These are phyloP conservation scores for Manis pentadactyla DNA, from an alignment of 2,797 vertebrate genomes.

Conservation along the genomic window DNA sequence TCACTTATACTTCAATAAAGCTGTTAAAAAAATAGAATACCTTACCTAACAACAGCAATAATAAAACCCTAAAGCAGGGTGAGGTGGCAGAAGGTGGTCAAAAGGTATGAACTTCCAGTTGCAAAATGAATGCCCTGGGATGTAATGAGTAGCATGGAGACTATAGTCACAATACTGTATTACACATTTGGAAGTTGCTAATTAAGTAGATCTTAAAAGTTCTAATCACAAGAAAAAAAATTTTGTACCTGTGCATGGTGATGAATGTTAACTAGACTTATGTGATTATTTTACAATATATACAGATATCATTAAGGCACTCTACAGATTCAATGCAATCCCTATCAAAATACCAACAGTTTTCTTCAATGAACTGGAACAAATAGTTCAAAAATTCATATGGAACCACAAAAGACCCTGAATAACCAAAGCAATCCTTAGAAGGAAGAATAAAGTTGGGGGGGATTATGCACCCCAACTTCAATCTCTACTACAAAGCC, in stretches of 20 bases:
- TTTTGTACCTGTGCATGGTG: background rate
- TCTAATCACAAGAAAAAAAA: background rate
- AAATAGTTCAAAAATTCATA: too few species aligned
- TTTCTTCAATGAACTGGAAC: too few species aligned
- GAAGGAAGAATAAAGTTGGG: too few species aligned
- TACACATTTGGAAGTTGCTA: background rate
- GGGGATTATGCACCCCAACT: too few species aligned
- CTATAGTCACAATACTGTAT: background rate
- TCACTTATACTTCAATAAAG: background rate
- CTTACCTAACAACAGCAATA: background rate
- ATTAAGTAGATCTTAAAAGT: background rate
- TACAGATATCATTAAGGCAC: background rate
- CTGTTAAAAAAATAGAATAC: background rate
- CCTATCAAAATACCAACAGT: too few species aligned
- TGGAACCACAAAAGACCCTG: too few species aligned
- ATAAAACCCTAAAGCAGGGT: background rate
- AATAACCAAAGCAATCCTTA: too few species aligned
- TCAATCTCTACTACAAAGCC: too few species aligned
- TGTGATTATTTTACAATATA: background rate
- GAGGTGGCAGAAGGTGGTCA: background rate
- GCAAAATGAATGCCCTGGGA: background rate
- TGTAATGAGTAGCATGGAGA: background rate
- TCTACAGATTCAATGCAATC: too few species aligned
- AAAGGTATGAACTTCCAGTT: background rate
- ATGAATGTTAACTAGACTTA: background rate